phyloP scores from a whole-genome alignment of 2,113 vertebrate genomes.

The Pterophyllum scalare region DNA sequence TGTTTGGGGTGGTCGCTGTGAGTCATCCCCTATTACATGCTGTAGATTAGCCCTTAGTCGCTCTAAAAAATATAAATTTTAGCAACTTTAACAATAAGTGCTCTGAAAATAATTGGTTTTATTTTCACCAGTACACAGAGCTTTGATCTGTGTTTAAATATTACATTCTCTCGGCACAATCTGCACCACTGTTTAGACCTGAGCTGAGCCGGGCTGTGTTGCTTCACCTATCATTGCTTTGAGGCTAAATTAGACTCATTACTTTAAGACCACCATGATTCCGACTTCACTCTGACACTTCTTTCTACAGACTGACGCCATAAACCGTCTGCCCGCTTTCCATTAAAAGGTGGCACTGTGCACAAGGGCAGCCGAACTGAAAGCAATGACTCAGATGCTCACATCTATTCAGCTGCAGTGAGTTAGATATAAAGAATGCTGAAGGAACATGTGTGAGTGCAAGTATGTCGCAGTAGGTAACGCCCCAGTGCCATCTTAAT shows the following conservation, averaged over 20 bases:
- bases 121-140: background rate
- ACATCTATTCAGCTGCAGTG: background rate
- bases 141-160: background rate
- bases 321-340: slow-evolving; percentile 19
- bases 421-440: background rate
- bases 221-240: background rate
- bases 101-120: background rate
- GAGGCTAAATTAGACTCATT: slow-evolving; percentile 22
- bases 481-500: background rate
- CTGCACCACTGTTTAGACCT: background rate
- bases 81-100: background rate
- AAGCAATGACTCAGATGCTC: slow-evolving; percentile 33
- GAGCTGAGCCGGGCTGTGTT: background rate
- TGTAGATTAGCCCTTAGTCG: background rate
- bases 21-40: background rate
- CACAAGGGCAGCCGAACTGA: slow-evolving; percentile 25
- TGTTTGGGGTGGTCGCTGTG: background rate
- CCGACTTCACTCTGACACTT: slow-evolving; percentile 14
- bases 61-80: background rate
- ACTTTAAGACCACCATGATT: slow-evolving; percentile 20
- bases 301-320: background rate
- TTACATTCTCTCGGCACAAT: background rate
- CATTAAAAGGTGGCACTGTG: slow-evolving; percentile 24
- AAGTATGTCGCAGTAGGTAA: background rate
- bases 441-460: background rate